phyloP scores from a whole-genome alignment of 2,797 vertebrate genomes.

The Craterocephalus amniculus region DNA sequence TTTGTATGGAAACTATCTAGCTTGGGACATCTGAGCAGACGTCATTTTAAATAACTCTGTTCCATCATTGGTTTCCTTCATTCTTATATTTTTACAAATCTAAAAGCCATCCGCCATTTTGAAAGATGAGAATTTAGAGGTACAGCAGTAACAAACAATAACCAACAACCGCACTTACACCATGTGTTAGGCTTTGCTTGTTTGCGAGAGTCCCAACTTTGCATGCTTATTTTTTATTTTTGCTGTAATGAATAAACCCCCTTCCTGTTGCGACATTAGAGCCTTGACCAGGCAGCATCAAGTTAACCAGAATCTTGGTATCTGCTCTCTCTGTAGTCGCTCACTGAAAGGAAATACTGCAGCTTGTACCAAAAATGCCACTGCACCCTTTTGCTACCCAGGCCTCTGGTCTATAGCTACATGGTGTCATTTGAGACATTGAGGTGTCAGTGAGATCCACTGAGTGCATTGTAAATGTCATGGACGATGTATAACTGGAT shows the following conservation, averaged over 20 bases:
- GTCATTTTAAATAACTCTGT: not conserved
- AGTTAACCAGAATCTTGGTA: no score
- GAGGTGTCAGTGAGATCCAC: no score
- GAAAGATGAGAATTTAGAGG: not conserved
- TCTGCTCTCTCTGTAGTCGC: not conserved
- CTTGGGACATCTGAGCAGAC: not conserved
- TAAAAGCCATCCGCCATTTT: not conserved
- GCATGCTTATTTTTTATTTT: no score
- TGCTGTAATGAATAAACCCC: no score
- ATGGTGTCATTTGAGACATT: no score
- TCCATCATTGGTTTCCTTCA: not conserved
- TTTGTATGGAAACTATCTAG: not conserved
- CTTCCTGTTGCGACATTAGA: no score
- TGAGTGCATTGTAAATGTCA: no score
- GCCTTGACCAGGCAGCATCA: no score
- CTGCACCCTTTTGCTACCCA: not conserved
- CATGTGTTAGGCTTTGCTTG: not conserved
- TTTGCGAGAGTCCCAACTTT: no score
- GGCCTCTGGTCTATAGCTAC: no score
- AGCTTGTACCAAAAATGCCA: not conserved
- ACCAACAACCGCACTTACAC: not conserved
- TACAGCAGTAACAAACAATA: not conserved
- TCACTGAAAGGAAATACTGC: not conserved
- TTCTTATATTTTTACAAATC: not conserved
- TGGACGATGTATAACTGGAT: no score